phyloP scores from a whole-genome alignment of 1,140 invertebrate genomes.

The Rhagoletis pomonella region DNA sequence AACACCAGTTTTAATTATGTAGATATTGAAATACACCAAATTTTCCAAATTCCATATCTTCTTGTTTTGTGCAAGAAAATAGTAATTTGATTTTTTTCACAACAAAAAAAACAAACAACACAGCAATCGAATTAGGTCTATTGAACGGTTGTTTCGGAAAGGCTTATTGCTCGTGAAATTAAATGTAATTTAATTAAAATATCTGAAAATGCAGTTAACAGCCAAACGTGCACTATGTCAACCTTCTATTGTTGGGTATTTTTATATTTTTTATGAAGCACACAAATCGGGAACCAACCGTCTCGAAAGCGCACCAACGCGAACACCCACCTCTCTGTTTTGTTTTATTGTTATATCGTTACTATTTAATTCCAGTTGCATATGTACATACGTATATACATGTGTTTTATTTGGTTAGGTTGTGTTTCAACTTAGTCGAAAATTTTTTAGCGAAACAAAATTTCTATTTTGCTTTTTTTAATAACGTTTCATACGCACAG shows the following conservation, averaged over 20 bases:
- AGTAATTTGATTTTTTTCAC: no score
- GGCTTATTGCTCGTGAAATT: background rate
- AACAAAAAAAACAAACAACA: no score
- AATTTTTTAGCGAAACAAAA: background rate
- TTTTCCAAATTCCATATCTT: background rate
- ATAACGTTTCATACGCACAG: slow-evolving; percentile 33
- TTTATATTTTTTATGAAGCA: background rate
- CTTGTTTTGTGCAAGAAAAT: background rate
- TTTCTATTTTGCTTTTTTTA: background rate
- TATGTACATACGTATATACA: background rate
- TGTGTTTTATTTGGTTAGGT: background rate
- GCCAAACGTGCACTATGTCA: background rate
- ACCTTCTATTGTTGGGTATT: background rate
- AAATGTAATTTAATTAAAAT: background rate
- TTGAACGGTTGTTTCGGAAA: background rate
- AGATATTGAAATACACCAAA: background rate
- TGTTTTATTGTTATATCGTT: background rate
- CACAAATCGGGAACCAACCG: background rate
- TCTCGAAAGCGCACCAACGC: background rate
- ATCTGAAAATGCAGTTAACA: background rate
- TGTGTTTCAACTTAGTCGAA: background rate
- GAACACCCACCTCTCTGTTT: background rate
- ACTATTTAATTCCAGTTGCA: background rate
- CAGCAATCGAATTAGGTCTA: background rate
- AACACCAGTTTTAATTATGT: background rate